Evolutionary conservation across 2,113 vertebrate genomes (phyloP).

Genomic region (Saccopteryx leptura): DNA sequence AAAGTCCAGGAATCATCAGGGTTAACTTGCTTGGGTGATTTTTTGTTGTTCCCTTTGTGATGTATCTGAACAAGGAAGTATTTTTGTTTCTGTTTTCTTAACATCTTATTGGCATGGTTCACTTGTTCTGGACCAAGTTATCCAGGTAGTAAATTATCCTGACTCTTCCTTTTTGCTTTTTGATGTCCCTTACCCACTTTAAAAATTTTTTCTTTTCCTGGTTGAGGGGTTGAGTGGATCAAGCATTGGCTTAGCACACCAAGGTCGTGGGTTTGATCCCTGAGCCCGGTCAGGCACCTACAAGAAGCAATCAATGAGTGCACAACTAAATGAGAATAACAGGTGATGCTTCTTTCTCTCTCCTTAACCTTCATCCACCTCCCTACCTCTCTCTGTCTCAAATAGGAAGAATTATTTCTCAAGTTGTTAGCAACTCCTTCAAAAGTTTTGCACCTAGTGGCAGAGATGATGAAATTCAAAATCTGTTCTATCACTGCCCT

Average conservation of each 20-base stretch:
- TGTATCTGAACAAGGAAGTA: slow-evolving; percentile 2
- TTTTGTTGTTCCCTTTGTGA: slow-evolving; percentile 17
- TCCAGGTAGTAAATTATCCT: neutral
- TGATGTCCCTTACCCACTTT: neutral
- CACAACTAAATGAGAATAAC: too few relatives aligned
- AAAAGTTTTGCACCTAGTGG: neutral
- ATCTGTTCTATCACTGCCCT: neutral
- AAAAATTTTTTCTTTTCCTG: neutral
- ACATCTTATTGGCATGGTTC: slow-evolving; percentile 3
- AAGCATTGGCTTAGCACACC: too few relatives aligned
- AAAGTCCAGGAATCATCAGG: neutral
- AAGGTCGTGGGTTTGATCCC: too few relatives aligned
- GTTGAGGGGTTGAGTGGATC: too few relatives aligned
- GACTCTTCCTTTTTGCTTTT: neutral
- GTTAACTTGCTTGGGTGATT: slow-evolving; percentile 15
- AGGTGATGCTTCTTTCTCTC: too few relatives aligned
- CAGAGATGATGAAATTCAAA: slow-evolving; percentile 32
- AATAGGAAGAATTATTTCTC: neutral
- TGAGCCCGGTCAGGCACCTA: too few relatives aligned
- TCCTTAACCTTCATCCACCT: too few relatives aligned
- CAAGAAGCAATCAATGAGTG: too few relatives aligned
- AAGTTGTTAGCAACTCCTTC: neutral
- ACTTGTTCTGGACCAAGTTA: neutral
- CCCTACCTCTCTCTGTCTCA: too few relatives aligned
- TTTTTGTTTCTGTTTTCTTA: neutral